These are phyloP conservation scores for Narcine bancroftii DNA, from an alignment of 2,113 vertebrate species.

Conservation along the genomic window DNA sequence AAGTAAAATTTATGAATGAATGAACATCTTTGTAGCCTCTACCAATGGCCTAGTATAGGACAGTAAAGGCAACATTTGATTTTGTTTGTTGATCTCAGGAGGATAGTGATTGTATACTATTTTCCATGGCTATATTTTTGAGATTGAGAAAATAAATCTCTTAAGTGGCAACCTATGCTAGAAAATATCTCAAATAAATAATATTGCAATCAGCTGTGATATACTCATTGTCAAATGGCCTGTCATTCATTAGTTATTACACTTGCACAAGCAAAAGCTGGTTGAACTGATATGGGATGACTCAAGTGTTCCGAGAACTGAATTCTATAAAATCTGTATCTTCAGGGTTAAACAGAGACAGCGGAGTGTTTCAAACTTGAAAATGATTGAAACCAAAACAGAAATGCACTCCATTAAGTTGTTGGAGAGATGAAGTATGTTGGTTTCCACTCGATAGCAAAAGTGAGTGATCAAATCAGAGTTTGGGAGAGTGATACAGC, in stretches of 20 bases:
- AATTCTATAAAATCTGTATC: not conserved
- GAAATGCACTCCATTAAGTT: not conserved
- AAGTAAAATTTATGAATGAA: slow-evolving; percentile 3
- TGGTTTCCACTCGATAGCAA: not conserved
- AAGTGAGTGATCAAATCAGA: not conserved
- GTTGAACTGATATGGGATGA: not conserved
- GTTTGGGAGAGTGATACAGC: not conserved
- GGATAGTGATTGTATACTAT: not conserved
- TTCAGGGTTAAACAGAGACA: not conserved
- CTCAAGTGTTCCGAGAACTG: not conserved
- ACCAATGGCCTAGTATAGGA: not conserved
- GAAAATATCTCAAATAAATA: not conserved
- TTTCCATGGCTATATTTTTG: not conserved
- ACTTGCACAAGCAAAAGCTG: too few relatives aligned
- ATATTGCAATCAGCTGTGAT: not conserved
- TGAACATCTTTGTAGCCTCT: not conserved
- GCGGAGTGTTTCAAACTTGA: not conserved
- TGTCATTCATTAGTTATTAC: not conserved
- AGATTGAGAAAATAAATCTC: not conserved
- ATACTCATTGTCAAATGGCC: not conserved
- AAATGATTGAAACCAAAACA: not conserved
- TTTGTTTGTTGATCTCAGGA: not conserved
- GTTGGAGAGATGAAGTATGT: not conserved
- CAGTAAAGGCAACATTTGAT: not conserved
- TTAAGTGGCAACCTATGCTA: not conserved